phyloP scores from a whole-genome alignment of 2,113 vertebrate species.

The Rostratula benghalensis region DNA sequence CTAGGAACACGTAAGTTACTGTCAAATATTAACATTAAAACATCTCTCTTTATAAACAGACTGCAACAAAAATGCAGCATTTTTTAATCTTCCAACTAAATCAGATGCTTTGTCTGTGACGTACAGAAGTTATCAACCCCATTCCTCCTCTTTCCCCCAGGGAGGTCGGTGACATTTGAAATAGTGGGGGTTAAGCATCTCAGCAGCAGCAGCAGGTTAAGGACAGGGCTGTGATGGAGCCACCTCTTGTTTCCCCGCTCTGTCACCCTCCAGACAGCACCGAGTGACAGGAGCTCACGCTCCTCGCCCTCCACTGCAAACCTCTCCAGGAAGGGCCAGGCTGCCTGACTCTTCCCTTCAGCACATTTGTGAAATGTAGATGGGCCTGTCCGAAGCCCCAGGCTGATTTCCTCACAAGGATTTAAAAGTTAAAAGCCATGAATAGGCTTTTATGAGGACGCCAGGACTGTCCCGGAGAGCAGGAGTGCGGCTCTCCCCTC shows the following conservation, averaged over 20 bases:
- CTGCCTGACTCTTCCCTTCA: not conserved
- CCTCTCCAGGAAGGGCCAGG: not conserved
- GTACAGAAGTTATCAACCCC: not conserved
- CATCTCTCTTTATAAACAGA: not conserved
- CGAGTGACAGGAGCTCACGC: not conserved
- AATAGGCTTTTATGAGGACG: not conserved
- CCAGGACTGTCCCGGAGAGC: not conserved
- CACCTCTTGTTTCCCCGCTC: not conserved
- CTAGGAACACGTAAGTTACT: slow-evolving; percentile 38
- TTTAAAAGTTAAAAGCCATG: not conserved
- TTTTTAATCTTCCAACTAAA: not conserved
- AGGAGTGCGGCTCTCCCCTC: not conserved
- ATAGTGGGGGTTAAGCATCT: not conserved
- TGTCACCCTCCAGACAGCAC: not conserved
- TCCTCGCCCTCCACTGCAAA: not conserved
- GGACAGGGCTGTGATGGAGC: not conserved
- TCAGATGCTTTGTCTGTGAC: not conserved
- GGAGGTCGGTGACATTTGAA: not conserved
- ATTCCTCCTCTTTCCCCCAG: not conserved
- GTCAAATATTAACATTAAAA: slow-evolving; percentile 32
- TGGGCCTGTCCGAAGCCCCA: not conserved
- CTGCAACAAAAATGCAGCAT: not conserved
- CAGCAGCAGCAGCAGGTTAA: not conserved
- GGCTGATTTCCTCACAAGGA: not conserved
- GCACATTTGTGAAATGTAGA: not conserved